Conservation (phyloP, 2,113 vertebrate species). For the Empidonax traillii region DNA sequence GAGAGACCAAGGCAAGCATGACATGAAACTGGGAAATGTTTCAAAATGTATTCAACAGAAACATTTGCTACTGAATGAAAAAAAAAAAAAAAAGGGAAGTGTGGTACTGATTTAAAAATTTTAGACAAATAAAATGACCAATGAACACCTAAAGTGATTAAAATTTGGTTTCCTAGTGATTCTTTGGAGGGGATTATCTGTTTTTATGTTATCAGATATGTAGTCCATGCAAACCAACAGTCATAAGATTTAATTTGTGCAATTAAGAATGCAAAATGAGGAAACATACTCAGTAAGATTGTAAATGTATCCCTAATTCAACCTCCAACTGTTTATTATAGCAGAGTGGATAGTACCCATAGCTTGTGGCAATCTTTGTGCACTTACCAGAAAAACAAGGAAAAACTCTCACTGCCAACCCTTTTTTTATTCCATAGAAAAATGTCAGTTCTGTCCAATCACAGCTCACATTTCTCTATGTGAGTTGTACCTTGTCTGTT, state of each 20-base stretch:
- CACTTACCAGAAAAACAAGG: background rate
- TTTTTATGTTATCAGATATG: background rate
- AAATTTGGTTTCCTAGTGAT: background rate
- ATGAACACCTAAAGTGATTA: background rate
- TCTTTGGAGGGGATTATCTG: background rate
- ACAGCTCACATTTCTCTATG: background rate
- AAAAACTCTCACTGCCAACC: background rate
- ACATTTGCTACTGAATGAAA: background rate
- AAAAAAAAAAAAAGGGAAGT: background rate
- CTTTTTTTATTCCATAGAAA: background rate
- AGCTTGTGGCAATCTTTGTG: background rate
- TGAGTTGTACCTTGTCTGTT: background rate
- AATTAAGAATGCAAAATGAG: background rate
- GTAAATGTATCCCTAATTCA: background rate
- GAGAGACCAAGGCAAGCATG: slow-evolving; percentile 49
- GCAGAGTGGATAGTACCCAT: background rate
- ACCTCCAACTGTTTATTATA: background rate
- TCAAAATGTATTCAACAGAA: slow-evolving; percentile 27
- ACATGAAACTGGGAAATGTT: slow-evolving; percentile 41
- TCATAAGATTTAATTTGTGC: background rate
- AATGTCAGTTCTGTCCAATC: background rate
- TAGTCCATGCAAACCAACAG: background rate
- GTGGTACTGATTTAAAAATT: background rate
- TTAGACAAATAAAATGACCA: background rate
- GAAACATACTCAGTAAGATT: background rate